These are phyloP conservation scores for Stylophora pistillata DNA, from an alignment of 64 coral and sea anemone species.

Conservation along the genomic window DNA sequence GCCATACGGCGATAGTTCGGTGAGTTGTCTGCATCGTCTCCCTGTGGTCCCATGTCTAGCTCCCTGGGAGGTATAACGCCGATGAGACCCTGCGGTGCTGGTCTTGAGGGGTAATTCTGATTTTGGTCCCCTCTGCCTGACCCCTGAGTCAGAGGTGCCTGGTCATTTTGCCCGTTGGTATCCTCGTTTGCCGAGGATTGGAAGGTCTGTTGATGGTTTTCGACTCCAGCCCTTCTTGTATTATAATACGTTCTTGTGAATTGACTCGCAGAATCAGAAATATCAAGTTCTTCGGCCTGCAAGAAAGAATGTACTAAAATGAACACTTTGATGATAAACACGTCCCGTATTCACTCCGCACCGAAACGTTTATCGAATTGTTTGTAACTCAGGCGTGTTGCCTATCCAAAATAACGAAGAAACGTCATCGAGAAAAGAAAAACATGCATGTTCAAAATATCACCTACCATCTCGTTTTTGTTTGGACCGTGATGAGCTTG, in stretches of 20 bases:
- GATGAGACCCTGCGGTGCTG: neutral
- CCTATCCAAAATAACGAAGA: no score
- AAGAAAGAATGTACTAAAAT: neutral
- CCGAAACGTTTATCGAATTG: neutral
- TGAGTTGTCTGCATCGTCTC: neutral
- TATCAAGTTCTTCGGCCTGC: neutral
- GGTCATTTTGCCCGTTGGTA: neutral
- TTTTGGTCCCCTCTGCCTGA: neutral
- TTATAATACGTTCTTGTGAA: neutral
- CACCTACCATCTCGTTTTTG: no score
- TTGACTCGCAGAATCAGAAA: neutral
- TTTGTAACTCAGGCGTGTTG: no score
- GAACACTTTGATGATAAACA: no score
- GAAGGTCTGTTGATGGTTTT: neutral
- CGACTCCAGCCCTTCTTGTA: no score
- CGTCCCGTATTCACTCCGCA: neutral
- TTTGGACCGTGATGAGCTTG: no score
- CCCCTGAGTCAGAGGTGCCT: neutral
- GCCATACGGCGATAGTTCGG: conserved; percentile 48
- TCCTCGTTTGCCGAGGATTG: neutral
- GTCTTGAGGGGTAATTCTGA: neutral
- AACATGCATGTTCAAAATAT: no score
- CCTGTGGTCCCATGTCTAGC: neutral
- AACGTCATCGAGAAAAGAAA: no score
- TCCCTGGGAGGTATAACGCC: conserved; percentile 30